A percentile compares a stretch with the other conserved stretches of the same genome.
Conservation (phyloP, 2,113 vertebrate genomes). For the Murina feae region DNA sequence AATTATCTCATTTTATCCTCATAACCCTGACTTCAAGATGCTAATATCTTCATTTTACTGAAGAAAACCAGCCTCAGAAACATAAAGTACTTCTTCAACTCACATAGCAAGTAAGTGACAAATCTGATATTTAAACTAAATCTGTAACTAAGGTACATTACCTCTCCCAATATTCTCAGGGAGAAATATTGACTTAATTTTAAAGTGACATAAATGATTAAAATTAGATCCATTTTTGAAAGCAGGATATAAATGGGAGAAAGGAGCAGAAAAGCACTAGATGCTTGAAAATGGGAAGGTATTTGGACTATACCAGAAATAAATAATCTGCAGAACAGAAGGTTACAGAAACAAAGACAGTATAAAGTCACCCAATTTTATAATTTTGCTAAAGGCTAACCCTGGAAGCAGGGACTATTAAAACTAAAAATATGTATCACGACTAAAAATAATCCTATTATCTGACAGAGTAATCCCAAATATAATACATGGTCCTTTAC, state of each 20-base stretch:
- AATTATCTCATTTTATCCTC: conserved; percentile 33
- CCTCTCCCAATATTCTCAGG: conserved; percentile 50
- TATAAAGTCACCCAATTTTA: conserved; percentile 52
- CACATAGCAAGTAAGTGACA: conserved; percentile 42
- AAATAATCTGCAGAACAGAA: conserved; percentile 50
- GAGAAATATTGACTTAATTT: conserved; percentile 67
- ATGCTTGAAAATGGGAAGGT: conserved; percentile 39
- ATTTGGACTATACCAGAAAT: conserved; percentile 59
- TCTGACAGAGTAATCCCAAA: conserved; percentile 59
- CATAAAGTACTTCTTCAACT: conserved; percentile 12
- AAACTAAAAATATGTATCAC: conserved; percentile 58
- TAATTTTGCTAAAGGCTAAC: conserved; percentile 68
- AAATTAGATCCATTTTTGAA: conserved; percentile 59
- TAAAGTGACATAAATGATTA: conserved; percentile 58
- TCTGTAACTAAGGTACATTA: conserved; percentile 50
- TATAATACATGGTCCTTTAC: conserved; percentile 23
- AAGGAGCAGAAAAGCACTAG: conserved; percentile 24
- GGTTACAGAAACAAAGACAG: conserved; percentile 55
- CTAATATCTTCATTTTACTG: conserved; percentile 22
- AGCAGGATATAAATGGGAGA: conserved; percentile 26
- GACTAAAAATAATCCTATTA: conserved; percentile 65
- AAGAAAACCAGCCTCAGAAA: conserved; percentile 25
- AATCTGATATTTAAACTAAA: conserved; percentile 57
- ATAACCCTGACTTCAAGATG: neutral
- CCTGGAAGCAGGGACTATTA: conserved; percentile 54